Conservation (phyloP, 2,113 vertebrate genomes). For the Entosphenus tridentatus region DNA sequence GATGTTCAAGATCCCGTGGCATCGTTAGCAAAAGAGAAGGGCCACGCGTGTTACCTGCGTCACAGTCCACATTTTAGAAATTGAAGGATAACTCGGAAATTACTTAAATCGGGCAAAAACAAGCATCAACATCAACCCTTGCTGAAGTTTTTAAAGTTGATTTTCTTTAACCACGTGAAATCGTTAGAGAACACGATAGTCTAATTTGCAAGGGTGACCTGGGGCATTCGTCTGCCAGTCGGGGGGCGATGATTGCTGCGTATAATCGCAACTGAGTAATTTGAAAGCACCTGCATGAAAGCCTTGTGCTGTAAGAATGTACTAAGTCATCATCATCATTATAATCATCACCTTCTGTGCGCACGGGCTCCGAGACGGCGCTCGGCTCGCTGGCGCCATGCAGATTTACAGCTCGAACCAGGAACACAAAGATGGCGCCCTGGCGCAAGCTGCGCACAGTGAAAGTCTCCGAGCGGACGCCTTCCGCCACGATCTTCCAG, state of each 20-base stretch:
- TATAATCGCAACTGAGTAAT: neutral
- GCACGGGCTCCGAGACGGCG: conserved; percentile 3
- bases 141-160: too few species aligned
- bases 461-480: neutral
- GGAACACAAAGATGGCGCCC: conserved; percentile 1
- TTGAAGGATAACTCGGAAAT: too few species aligned
- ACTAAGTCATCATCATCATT: neutral
- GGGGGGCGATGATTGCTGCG: neutral
- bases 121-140: too few species aligned
- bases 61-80: too few species aligned
- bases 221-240: neutral
- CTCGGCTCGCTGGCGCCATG: neutral
- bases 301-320: neutral
- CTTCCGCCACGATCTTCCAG: conserved; percentile 1
- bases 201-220: neutral
- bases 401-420: neutral
- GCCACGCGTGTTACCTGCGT: too few species aligned
- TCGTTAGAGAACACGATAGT: neutral
- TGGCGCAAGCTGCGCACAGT: neutral
- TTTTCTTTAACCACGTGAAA: neutral
- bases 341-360: conserved; percentile 4
- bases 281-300: neutral
- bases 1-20: too few species aligned
- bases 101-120: too few species aligned
- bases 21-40: too few species aligned